Evolutionary conservation across 2,797 vertebrate genomes (phyloP).

Genomic region (Streptopelia turtur): DNA sequence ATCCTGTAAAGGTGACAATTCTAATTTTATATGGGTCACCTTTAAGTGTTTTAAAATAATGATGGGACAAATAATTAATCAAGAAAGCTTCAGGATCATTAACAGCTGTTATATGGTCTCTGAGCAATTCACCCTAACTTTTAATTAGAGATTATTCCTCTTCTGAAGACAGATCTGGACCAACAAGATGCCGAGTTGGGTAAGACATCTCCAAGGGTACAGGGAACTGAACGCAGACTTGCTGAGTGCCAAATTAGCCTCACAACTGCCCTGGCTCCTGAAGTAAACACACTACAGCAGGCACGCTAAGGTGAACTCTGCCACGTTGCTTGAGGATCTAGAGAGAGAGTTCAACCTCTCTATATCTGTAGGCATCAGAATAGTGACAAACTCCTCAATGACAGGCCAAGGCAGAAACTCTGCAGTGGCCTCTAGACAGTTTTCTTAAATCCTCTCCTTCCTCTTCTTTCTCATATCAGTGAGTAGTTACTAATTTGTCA

Average conservation of each 20-base stretch:
- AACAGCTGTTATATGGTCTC: background rate
- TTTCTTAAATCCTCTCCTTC: background rate
- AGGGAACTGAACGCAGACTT: background rate
- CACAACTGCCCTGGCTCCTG: background rate
- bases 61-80: background rate
- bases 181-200: background rate
- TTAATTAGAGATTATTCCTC: background rate
- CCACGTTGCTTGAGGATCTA: rapidly evolving
- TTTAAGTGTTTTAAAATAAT: background rate
- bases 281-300: background rate
- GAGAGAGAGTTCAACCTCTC: background rate
- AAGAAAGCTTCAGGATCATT: background rate
- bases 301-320: background rate
- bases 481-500: background rate
- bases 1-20: background rate
- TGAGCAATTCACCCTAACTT: background rate
- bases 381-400: background rate
- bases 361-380: background rate
- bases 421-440: background rate
- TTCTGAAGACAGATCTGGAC: background rate
- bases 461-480: background rate
- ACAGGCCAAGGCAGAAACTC: background rate
- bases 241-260: background rate
- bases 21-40: background rate
- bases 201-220: background rate